A percentile compares a stretch with the other conserved stretches of the same genome.
phyloP scores from a whole-genome alignment of 2,888 invertebrate species.

The Drosophila rubida region DNA sequence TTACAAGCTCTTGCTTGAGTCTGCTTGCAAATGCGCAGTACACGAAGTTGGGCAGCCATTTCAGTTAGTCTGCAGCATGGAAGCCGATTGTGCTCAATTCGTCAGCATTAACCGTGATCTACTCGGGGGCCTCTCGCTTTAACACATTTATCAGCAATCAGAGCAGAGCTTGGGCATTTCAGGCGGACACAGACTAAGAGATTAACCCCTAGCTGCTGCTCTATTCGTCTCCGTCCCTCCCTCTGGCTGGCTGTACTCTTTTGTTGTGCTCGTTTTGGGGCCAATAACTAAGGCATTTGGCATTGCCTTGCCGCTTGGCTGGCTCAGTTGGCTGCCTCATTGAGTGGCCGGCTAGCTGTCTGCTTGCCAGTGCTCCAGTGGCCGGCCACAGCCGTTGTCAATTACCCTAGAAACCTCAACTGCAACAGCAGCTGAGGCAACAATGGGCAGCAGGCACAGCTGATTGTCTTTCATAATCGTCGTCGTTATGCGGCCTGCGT shows the following conservation, averaged over 20 bases:
- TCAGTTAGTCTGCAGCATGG: no score
- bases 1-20: no score
- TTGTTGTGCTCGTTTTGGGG: constrained; percentile 45
- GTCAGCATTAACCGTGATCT: not conserved
- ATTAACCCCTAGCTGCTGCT: constrained; percentile 55
- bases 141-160: constrained; percentile 69
- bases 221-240: constrained; percentile 16
- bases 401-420: constrained; percentile 79
- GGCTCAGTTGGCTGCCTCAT: constrained; percentile 49
- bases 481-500: constrained; percentile 14
- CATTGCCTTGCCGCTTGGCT: constrained; percentile 74
- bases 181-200: constrained; percentile 34
- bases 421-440: constrained; percentile 23
- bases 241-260: constrained; percentile 8
- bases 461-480: constrained; percentile 79
- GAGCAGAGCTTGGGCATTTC: constrained; percentile 53
- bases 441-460: constrained; percentile 59
- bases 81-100: not conserved
- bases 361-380: constrained; percentile 51
- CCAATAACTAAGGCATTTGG: constrained; percentile 67
- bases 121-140: constrained; percentile 9
- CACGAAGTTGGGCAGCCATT: no score
- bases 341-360: constrained; percentile 55
- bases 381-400: constrained; percentile 58
- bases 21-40: no score